A percentile compares a stretch with the other conserved stretches of the same genome.
These are phyloP conservation scores for Drosophila mayri DNA, from an alignment of 1,140 invertebrate genomes.

Conservation along the genomic window DNA sequence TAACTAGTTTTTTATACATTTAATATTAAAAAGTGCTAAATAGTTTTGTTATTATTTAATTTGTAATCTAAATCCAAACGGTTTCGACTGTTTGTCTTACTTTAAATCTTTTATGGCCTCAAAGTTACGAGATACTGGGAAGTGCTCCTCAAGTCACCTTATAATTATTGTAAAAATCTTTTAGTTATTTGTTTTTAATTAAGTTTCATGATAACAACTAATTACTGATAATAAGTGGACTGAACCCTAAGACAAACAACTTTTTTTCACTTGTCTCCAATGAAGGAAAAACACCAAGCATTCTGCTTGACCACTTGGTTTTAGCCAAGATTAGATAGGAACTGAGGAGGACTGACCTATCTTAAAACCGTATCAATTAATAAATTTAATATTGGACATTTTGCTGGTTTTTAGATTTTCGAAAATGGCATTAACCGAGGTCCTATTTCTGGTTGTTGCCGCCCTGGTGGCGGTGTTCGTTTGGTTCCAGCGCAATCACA, in stretches of 20 bases:
- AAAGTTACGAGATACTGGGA: background rate
- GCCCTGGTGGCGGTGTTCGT: conserved; percentile 52
- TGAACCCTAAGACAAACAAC: no score
- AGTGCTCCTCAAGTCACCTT: background rate
- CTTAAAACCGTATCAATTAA: background rate
- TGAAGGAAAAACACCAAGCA: background rate
- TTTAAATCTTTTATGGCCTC: background rate
- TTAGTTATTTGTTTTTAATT: background rate
- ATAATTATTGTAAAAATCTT: background rate
- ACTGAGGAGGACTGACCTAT: background rate
- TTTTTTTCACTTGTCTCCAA: background rate
- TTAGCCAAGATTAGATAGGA: background rate
- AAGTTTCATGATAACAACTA: background rate
- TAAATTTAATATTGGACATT: background rate
- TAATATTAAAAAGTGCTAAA: no score
- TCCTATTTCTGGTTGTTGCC: conserved; percentile 51
- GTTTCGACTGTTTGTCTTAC: background rate
- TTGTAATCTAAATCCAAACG: no score
- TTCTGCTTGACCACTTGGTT: background rate
- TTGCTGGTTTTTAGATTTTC: no score
- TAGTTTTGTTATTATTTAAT: background rate
- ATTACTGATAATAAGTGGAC: background rate
- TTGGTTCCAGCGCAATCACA: conserved; percentile 70
- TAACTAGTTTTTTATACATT: background rate
- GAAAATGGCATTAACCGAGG: conserved; percentile 62